Base-by-base conservation (phyloP, 2,888 invertebrate genomes). In the Idaea straminata region DNA sequence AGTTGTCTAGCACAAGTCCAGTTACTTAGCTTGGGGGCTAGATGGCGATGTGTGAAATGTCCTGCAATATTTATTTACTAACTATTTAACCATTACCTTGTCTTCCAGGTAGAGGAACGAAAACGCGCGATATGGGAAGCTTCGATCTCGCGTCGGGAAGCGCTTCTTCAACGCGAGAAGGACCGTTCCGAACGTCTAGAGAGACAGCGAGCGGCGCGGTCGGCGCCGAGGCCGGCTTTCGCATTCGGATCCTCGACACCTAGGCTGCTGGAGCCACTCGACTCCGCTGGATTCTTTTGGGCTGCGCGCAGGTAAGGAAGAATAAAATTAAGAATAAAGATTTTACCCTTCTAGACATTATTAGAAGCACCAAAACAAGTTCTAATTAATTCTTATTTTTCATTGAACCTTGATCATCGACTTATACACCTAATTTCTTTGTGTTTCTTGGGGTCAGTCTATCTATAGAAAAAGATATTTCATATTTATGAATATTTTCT, bases 211-310 rank as follows among this genome's bases (percentile, higher is more conserved):
- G 95, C 95, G 80, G 95, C 96, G 78, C 97, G 97, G 83, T 94
- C 96, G 78, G 74, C 91, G 36, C 91, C 91, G n/a, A 83, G 91
- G 61, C 83, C 90, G 6, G 96, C 96, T 66, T 98, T 97, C 92
- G 98, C 98, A 65, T 98, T 98, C 91, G 98, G 98, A 68, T 98
- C 97, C 78, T 98, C 97, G 75, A 98, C 97, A 71, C 98, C 98
- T 70, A 94, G 98, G 71, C 95, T 97, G 93, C 93, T 97, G 79
- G 97, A 97, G 85, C 96, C 97, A 65, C 95, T 95, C 69, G 97
- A 97, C 84, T 95, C 96, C 74, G 95, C 95, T 66, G 95, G 96
- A 73, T 95, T 95, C 81, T 97, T 96, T 94, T 97, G 97, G 97
- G 96, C 96, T 74, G 96, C 96, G 85, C 95, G 97, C 88, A 95